phyloP scores from a whole-genome alignment of 2,113 vertebrate genomes.

The Dunckerocampus dactyliophorus region DNA sequence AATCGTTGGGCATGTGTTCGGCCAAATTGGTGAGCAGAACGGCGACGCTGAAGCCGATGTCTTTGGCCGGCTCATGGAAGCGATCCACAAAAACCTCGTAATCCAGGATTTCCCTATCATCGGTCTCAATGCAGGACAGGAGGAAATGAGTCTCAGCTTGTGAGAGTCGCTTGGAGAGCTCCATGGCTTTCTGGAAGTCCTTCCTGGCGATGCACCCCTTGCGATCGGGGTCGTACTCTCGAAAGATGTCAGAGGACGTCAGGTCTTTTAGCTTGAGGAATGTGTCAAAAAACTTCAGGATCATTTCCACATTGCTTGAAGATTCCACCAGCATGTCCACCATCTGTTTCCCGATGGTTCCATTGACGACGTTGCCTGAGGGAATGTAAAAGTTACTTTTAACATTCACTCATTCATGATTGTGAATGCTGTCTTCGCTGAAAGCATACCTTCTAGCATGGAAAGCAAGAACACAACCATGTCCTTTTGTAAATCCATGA shows the following conservation, averaged over 20 bases:
- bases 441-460: slow-evolving; percentile 86
- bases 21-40: slow-evolving; percentile 94
- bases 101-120: slow-evolving; percentile 85
- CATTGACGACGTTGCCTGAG: slow-evolving; percentile 90
- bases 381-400: not conserved
- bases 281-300: slow-evolving; percentile 95
- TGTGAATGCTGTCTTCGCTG: not conserved
- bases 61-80: slow-evolving; percentile 92
- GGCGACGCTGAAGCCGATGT: slow-evolving; percentile 91
- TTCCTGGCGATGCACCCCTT: slow-evolving; percentile 86
- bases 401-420: not conserved
- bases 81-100: slow-evolving; percentile 87
- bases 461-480: slow-evolving; percentile 97
- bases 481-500: slow-evolving; percentile 96
- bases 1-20: slow-evolving; percentile 92
- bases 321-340: slow-evolving; percentile 97
- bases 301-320: slow-evolving; percentile 91
- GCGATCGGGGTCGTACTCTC: slow-evolving; percentile 85
- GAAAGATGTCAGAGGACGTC: slow-evolving; percentile 86
- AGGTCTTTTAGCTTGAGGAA: slow-evolving; percentile 94
- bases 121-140: slow-evolving; percentile 81
- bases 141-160: slow-evolving; percentile 85
- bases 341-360: slow-evolving; percentile 97
- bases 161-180: slow-evolving; percentile 86
- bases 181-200: slow-evolving; percentile 93